These are phyloP conservation scores for Gorsachius magnificus DNA, from an alignment of 2,797 vertebrate species.

Conservation along the genomic window DNA sequence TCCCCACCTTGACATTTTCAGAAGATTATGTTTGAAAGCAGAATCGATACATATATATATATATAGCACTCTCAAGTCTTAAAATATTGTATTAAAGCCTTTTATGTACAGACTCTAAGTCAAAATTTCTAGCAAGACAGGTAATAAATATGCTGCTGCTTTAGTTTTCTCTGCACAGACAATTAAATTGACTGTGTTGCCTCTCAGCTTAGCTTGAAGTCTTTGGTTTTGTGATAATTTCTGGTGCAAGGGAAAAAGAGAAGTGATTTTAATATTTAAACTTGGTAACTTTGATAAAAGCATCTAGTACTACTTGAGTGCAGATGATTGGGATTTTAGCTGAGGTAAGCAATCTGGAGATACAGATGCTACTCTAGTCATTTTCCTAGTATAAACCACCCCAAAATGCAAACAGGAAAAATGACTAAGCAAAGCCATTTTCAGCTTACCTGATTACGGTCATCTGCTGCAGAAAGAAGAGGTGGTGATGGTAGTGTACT, in stretches of 20 bases:
- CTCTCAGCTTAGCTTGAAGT: neutral
- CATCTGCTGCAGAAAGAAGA: conserved; percentile 87
- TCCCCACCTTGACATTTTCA: neutral
- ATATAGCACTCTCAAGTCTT: neutral
- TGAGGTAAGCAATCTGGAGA: neutral
- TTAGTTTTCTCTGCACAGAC: neutral
- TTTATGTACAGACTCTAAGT: too few species aligned
- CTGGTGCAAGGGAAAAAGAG: neutral
- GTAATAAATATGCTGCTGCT: neutral
- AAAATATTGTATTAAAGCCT: too few species aligned
- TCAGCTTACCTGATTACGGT: conserved; percentile 84
- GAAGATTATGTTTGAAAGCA: neutral
- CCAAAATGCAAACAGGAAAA: neutral
- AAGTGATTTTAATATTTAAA: neutral
- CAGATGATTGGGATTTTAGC: neutral
- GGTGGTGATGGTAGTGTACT: conserved; percentile 91
- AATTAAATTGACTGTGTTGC: neutral
- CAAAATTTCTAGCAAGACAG: neutral
- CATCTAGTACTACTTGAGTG: neutral
- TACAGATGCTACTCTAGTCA: neutral
- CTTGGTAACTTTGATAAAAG: neutral
- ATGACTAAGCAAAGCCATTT: neutral
- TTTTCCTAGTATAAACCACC: neutral
- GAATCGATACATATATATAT: neutral
- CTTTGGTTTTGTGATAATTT: neutral